These are phyloP conservation scores for Psammodynastes pulverulentus DNA, from an alignment of 2,113 vertebrate species.

Conservation along the genomic window DNA sequence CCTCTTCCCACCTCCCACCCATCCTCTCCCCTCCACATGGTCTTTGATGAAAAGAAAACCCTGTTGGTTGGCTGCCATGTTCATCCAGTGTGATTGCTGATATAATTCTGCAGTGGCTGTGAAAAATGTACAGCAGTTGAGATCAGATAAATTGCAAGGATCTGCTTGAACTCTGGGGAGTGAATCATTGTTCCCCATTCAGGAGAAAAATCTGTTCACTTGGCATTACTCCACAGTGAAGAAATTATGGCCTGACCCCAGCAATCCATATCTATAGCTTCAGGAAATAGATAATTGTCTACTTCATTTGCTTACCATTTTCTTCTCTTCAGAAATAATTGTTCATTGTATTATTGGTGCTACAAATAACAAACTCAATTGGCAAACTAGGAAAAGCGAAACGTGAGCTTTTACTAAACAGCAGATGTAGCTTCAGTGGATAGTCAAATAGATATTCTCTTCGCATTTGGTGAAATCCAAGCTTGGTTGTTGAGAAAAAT, in stretches of 20 bases:
- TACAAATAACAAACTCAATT: not conserved
- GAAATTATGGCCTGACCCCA: not conserved
- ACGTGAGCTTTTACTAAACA: not conserved
- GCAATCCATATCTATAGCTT: not conserved
- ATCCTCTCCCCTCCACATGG: not conserved
- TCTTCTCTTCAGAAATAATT: not conserved
- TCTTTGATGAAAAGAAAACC: not conserved
- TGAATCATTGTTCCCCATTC: not conserved
- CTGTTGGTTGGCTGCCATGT: not conserved
- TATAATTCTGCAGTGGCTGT: not conserved
- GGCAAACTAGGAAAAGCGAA: not conserved
- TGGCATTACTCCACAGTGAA: not conserved
- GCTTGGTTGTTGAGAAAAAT: constrained; percentile 11
- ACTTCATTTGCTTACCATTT: not conserved
- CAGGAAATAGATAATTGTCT: not conserved
- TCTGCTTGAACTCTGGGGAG: not conserved
- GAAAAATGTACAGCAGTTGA: not conserved
- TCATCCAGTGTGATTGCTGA: not conserved
- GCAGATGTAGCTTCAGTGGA: not conserved
- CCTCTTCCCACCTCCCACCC: not conserved
- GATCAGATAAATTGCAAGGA: not conserved
- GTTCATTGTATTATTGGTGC: not conserved
- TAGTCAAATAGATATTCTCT: not conserved
- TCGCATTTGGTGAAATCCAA: constrained; percentile 3
- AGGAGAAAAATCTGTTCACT: not conserved